A percentile compares a stretch with the other conserved stretches of the same genome.
These are phyloP conservation scores for Rhadina sibilatrix DNA, from an alignment of 2,113 vertebrate species.

Conservation along the genomic window DNA sequence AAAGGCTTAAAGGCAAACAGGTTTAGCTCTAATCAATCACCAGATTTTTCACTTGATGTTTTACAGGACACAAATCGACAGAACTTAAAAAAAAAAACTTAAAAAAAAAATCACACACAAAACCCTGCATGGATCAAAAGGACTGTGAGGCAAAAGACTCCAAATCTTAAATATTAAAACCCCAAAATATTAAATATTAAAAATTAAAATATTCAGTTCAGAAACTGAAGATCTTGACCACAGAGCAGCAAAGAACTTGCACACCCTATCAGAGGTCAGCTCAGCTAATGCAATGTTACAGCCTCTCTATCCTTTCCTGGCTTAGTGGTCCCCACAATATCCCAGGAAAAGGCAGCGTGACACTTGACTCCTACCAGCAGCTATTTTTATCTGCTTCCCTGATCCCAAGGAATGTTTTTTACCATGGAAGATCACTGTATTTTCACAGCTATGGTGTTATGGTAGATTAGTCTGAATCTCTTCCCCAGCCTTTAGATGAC, in stretches of 20 bases:
- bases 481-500: background rate
- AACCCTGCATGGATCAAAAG: rapidly evolving
- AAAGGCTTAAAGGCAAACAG: background rate
- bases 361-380: background rate
- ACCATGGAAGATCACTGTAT: background rate
- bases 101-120: background rate
- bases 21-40: background rate
- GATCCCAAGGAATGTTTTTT: background rate
- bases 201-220: background rate
- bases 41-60: background rate
- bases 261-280: too few relatives aligned
- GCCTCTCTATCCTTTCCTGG: background rate
- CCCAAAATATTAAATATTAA: too few relatives aligned
- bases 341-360: background rate
- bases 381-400: background rate
- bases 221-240: background rate
- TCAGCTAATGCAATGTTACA: background rate
- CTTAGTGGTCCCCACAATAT: background rate
- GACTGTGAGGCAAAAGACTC: rapidly evolving
- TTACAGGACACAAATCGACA: background rate
- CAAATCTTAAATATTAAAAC: background rate
- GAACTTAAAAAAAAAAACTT: background rate
- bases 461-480: background rate
- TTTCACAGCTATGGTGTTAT: background rate
- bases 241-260: background rate